Evolutionary conservation across 2,797 vertebrate genomes (phyloP).

Genomic region (Silurus aristotelis): DNA sequence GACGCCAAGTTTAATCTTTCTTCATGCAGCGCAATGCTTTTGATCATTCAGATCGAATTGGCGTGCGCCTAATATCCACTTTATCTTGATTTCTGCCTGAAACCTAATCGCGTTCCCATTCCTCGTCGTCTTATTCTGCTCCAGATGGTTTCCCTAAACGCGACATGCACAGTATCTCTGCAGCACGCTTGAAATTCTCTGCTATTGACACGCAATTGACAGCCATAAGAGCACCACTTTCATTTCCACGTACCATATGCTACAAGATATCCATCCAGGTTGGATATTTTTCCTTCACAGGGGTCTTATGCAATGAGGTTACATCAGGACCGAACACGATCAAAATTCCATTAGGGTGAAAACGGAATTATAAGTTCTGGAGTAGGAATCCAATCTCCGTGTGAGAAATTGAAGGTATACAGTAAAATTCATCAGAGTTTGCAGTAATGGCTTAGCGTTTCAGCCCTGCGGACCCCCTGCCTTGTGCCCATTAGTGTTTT

Average conservation of each 20-base stretch:
- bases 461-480: background rate
- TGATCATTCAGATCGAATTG: background rate
- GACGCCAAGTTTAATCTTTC: background rate
- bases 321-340: background rate
- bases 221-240: background rate
- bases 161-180: background rate
- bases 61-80: background rate
- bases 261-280: background rate
- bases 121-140: background rate
- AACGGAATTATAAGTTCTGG: background rate
- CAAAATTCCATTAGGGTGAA: background rate
- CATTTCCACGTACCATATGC: constrained; percentile 4
- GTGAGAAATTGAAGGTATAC: background rate
- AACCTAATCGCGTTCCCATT: background rate
- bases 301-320: background rate
- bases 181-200: constrained; percentile 4
- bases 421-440: background rate
- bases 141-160: constrained; percentile 23
- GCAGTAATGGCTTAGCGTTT: background rate
- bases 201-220: background rate
- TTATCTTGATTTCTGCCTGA: constrained; percentile 14
- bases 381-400: background rate
- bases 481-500: background rate
- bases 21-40: background rate
- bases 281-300: background rate